phyloP scores from a whole-genome alignment of 2,888 invertebrate species.

The Drosophila paracracens region DNA sequence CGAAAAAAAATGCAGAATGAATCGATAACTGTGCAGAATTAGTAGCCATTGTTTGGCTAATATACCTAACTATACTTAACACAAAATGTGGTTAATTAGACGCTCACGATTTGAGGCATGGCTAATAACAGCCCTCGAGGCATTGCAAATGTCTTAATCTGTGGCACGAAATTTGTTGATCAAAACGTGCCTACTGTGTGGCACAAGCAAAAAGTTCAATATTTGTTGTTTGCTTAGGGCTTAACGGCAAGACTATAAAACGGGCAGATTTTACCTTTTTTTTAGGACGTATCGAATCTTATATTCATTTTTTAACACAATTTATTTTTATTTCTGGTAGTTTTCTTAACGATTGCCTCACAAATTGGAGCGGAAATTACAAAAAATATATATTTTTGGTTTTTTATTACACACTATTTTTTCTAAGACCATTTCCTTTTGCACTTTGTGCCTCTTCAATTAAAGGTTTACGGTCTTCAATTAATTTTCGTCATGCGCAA shows the following conservation, averaged over 20 bases:
- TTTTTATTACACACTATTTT: background rate
- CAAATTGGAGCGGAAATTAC: slow-evolving; percentile 25
- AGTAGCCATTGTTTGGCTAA: slow-evolving; percentile 31
- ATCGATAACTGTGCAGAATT: slow-evolving; percentile 32
- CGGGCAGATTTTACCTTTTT: slow-evolving; percentile 4
- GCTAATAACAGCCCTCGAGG: slow-evolving; percentile 44
- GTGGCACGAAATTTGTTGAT: slow-evolving; percentile 55
- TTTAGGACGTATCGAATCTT: slow-evolving; percentile 8
- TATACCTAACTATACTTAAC: slow-evolving; percentile 15
- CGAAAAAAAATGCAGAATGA: slow-evolving; percentile 44
- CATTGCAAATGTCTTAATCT: slow-evolving; percentile 58
- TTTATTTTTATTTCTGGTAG: slow-evolving; percentile 12
- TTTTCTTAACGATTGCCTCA: slow-evolving; percentile 18
- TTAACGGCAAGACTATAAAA: slow-evolving; percentile 36
- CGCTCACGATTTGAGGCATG: slow-evolving; percentile 50
- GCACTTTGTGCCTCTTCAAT: background rate
- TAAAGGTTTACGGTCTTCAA: background rate
- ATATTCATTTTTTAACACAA: slow-evolving; percentile 25
- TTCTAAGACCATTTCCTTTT: background rate
- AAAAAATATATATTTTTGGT: background rate
- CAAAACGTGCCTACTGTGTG: slow-evolving; percentile 45
- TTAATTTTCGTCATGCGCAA: background rate
- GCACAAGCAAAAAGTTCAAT: slow-evolving; percentile 27
- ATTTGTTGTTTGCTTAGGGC: slow-evolving; percentile 25
- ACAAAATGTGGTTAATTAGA: slow-evolving; percentile 46